Base-by-base conservation (phyloP, 2,113 vertebrate species). In the Calypte anna region DNA sequence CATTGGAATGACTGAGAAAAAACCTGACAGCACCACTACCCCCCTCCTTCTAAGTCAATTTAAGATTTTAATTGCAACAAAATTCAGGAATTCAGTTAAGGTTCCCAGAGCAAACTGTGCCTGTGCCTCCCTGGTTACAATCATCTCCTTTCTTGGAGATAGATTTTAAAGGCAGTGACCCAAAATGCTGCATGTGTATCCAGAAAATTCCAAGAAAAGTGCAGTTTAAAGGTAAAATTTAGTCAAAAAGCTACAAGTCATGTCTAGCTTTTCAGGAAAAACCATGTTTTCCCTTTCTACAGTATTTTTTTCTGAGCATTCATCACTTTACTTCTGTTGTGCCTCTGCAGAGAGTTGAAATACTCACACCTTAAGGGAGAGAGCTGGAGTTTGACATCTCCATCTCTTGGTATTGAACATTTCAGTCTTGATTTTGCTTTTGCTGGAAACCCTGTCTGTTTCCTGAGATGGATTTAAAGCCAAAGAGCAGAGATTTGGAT, bases 21-120 rank as follows among this genome's bases (percentile, higher is more conserved):
- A 82, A 40, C 11, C 40, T 40, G 40, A 40, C 40, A 33, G 33
- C 33, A 33, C 33, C 33, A 33, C 33, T 33, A 33, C 33, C 33
- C 33, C 33, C 33, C 33, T 33, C 33, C 33, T 9, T 63, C 22
- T 63, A 30, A 88, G 66, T 84, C 51, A 93, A 57, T 75, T 94
- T 57, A 85, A 50, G 82, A 50, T 87, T 94, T 93, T 91, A 94
- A 93, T 92, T 93, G 70, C 64, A 63, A 51, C 38, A 70, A 75
- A 90, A 55, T 36, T 21, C 25, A 22, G 18, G 14, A 78, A 61
- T 88, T 91, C 23, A 44, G 48, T 85, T 80, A 20, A 16, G 36
- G 50, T 83, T 93, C 57, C 46, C 63, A 69, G 75, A 91, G 54
- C 12, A 75, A 68, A 57, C 3, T 57, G 54, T 83, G 57, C 46